Conservation (phyloP, 2,113 vertebrate species). For the Ploceus nigricollis region DNA sequence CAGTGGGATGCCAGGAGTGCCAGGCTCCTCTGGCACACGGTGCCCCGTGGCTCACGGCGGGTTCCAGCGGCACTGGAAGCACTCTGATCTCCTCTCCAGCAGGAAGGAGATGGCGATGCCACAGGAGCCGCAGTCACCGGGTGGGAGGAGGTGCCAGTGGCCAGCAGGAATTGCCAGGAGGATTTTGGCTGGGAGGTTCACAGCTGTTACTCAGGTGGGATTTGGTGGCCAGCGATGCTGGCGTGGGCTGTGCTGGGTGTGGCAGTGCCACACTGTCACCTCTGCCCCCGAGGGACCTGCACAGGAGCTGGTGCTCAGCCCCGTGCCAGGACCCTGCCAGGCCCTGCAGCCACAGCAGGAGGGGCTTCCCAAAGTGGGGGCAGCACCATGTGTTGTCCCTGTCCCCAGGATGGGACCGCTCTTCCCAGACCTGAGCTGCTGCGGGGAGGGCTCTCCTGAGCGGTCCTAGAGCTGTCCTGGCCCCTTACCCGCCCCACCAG, state of each 20-base stretch:
- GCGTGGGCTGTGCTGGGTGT: not conserved
- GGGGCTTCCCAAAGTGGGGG: not conserved
- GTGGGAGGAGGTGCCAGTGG: rapidly evolving
- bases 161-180: not conserved
- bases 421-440: not conserved
- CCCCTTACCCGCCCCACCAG: not conserved
- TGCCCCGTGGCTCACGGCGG: rapidly evolving
- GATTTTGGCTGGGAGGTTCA: rapidly evolving
- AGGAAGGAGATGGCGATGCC: not conserved
- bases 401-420: not conserved
- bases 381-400: rapidly evolving
- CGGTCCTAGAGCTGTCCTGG: not conserved
- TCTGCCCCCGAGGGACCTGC: not conserved
- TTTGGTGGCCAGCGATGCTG: rapidly evolving
- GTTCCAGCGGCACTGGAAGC: rapidly evolving
- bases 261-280: not conserved
- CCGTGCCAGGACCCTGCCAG: not conserved
- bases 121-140: rapidly evolving
- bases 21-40: rapidly evolving
- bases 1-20: not conserved
- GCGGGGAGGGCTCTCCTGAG: not conserved
- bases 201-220: rapidly evolving
- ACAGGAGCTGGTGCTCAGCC: not conserved
- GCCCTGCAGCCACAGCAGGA: rapidly evolving
- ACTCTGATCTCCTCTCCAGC: not conserved